Evolutionary conservation across 2,888 invertebrate species (phyloP).

Genomic region (Acanthoscelides obtectus): DNA sequence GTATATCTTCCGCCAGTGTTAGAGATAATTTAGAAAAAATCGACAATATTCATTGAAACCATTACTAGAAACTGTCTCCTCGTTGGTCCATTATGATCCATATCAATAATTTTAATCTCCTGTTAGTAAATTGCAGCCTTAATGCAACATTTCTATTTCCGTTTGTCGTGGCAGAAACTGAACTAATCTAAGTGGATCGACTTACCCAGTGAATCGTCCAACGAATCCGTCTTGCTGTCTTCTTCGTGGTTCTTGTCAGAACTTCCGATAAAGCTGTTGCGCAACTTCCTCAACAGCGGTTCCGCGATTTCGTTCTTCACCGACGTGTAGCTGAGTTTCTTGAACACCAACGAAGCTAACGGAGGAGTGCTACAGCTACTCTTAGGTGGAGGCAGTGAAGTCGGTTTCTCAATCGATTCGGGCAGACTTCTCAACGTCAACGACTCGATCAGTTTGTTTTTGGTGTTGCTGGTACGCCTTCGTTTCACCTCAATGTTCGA

Average conservation of each 20-base stretch:
- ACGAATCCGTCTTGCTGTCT: background rate
- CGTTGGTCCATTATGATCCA: too few relatives aligned
- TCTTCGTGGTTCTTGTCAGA: background rate
- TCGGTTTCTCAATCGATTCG: constrained; percentile 21
- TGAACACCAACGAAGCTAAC: constrained; percentile 10
- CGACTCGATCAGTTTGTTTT: constrained; percentile 16
- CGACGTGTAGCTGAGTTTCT: constrained; percentile 8
- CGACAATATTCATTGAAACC: too few relatives aligned
- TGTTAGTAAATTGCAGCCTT: too few relatives aligned
- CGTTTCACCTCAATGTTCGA: constrained; percentile 26
- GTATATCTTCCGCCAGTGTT: too few relatives aligned
- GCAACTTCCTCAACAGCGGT: constrained; percentile 16
- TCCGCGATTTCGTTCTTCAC: constrained; percentile 16
- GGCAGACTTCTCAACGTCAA: constrained; percentile 13
- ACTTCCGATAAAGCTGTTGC: constrained; percentile 7
- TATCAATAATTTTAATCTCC: too few relatives aligned
- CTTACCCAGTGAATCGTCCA: constrained; percentile 1
- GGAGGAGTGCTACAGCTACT: constrained; percentile 7
- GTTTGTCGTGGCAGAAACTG: too few relatives aligned
- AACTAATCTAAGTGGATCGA: too few relatives aligned
- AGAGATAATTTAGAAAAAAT: too few relatives aligned
- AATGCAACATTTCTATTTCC: too few relatives aligned
- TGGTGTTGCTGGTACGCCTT: constrained; percentile 21
- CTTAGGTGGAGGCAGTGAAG: constrained; percentile 26
- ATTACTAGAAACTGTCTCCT: too few relatives aligned